Conservation (phyloP, 1,140 invertebrate genomes). For the Drosophila persimilis region DNA sequence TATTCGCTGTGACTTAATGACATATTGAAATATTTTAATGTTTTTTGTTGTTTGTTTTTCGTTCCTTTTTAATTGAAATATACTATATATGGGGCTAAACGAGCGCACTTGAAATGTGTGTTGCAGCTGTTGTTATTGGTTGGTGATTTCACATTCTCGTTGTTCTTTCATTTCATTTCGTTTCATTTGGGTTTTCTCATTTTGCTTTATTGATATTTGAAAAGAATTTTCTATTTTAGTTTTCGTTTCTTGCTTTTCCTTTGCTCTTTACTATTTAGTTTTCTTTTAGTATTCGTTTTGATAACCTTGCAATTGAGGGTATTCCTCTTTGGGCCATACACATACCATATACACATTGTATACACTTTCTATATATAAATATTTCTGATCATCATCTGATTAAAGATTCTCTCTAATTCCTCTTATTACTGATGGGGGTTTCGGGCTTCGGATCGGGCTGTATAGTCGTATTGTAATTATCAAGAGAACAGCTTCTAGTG, state of each 20-base stretch:
- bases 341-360: too few relatives aligned
- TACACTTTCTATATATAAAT: too few relatives aligned
- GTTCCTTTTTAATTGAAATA: constrained; percentile 58
- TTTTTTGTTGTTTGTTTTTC: constrained; percentile 25
- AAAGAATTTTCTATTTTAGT: constrained; percentile 77
- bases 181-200: constrained; percentile 35
- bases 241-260: constrained; percentile 39
- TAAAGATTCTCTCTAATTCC: too few relatives aligned
- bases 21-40: constrained; percentile 59
- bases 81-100: constrained; percentile 49
- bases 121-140: constrained; percentile 26
- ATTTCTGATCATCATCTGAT: too few relatives aligned
- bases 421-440: too few relatives aligned
- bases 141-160: constrained; percentile 13
- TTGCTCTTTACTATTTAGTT: constrained; percentile 24
- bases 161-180: constrained; percentile 18
- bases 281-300: constrained; percentile 16
- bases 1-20: constrained; percentile 62
- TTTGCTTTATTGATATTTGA: constrained; percentile 81
- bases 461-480: too few relatives aligned
- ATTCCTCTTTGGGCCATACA: not conserved
- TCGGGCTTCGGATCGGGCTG: too few relatives aligned
- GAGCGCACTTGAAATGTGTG: constrained; percentile 44
- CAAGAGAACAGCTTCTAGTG: too few relatives aligned
- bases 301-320: constrained; percentile 37